Base-by-base conservation (phyloP, 2,888 invertebrate genomes). In the Tetragonula carbonaria region DNA sequence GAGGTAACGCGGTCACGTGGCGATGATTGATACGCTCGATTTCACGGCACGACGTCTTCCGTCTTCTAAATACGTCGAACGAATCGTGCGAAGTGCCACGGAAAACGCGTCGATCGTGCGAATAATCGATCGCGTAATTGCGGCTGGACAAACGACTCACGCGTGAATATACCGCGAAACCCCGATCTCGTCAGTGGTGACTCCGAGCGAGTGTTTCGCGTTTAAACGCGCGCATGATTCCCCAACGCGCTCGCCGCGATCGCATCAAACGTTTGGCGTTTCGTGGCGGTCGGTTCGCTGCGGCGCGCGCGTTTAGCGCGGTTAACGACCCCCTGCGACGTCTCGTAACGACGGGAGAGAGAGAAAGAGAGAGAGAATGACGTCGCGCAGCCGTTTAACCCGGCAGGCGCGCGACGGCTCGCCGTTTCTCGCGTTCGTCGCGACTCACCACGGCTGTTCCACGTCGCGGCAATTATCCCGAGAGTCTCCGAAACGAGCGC, bases 11-110 rank as follows among this genome's bases (percentile, higher is more conserved):
- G 33, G 38, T 45, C 65, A 62, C 38, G 63, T 62, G 14, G 23
- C 67, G 59, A 78, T 86, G 86, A 86, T 86, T 86, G 75, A 86
- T 81, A 86, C 72, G 66, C 78, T 78, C 85, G 74, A 85, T 86
- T 81, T 78, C 68, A 62, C 62, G 33, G 33, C 38, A 4, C 16
- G 23, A 14, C 57, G 73, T 38, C 78, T 62, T 55, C 38, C 59
- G 51, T 23, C 45, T n/a, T 65, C 79, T 70, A 84, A 84, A 85
- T 78, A 81, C 78, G 81, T 85, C 85, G 45, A 45, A 45, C 45
- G 45, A 45, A 45, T 86, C 81, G 78, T 86, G 28, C 85, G 78
- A 78, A 70, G 85, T 81, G 0, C 8, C 45, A 11, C 45, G 45
- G 81, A 85, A 86, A 86, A 75, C 51, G 68, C 65, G 68, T 59